Evolutionary conservation across 2,113 vertebrate species (phyloP).

Genomic region (Dicaeum eximium): DNA sequence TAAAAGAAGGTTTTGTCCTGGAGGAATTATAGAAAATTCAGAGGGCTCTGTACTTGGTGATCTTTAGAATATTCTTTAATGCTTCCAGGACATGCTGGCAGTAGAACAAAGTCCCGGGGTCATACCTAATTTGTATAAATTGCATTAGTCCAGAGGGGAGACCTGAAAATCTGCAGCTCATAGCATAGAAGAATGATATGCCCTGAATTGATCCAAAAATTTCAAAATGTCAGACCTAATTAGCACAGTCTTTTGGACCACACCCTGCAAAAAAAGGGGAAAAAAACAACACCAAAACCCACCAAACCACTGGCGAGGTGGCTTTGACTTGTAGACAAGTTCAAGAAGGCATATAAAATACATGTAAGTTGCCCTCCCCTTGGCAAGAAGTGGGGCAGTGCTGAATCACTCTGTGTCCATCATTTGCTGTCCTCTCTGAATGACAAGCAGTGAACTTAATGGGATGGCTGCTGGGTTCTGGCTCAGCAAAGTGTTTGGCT

Average conservation of each 20-base stretch:
- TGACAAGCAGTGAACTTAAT: background rate
- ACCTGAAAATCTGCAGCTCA: background rate
- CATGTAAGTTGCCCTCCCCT: background rate
- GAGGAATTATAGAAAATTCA: background rate
- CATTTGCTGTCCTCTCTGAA: background rate
- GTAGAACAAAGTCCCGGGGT: background rate
- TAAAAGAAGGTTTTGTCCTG: constrained; percentile 26
- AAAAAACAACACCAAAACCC: background rate
- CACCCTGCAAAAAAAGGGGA: background rate
- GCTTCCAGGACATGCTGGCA: background rate
- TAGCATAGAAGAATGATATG: background rate
- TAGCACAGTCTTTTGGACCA: background rate
- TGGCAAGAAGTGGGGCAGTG: background rate
- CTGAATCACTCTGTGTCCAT: background rate
- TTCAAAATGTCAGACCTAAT: background rate
- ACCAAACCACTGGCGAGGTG: background rate
- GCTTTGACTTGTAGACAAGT: background rate
- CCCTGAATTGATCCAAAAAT: background rate
- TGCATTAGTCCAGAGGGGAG: background rate
- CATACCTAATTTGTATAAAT: background rate
- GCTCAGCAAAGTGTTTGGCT: background rate
- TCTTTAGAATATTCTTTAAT: background rate
- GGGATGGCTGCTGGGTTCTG: background rate
- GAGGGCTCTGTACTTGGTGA: background rate
- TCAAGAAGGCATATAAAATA: background rate